Percentiles rank a stretch among this genome's conserved stretches.
Evolutionary conservation across 1,140 invertebrate genomes (phyloP).

Genomic region (Zaprionus vittiger): DNA sequence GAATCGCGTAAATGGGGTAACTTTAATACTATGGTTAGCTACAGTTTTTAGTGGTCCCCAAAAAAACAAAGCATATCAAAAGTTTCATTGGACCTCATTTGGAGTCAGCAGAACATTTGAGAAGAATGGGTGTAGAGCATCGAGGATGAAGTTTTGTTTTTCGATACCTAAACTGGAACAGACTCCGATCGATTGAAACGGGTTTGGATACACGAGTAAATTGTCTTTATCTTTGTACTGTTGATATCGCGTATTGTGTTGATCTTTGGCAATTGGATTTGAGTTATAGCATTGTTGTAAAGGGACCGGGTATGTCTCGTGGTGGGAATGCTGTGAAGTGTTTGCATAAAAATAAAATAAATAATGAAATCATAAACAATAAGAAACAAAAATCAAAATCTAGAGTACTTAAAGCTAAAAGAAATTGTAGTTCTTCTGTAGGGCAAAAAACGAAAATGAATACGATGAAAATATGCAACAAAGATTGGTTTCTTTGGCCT

Average conservation of each 20-base stretch:
- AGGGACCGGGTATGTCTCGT: slow-evolving; percentile 81
- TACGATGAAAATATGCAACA: not conserved
- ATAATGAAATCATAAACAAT: slow-evolving; percentile 43
- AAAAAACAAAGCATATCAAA: slow-evolving; percentile 12
- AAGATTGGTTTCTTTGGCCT: not conserved
- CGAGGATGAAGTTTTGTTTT: slow-evolving; percentile 9
- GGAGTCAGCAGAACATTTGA: slow-evolving; percentile 13
- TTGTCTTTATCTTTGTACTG: slow-evolving; percentile 74
- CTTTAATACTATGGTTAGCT: slow-evolving; percentile 31
- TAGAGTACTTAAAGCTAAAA: slow-evolving; percentile 13
- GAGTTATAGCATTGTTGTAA: slow-evolving; percentile 79
- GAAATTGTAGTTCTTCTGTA: not conserved
- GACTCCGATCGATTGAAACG: slow-evolving; percentile 28
- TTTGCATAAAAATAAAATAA: slow-evolving; percentile 65
- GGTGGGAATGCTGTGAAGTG: slow-evolving; percentile 82
- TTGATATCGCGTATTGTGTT: slow-evolving; percentile 61
- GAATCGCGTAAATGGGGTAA: not conserved
- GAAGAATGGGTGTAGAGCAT: slow-evolving; percentile 16
- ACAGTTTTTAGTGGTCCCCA: slow-evolving; percentile 12
- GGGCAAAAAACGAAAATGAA: not conserved
- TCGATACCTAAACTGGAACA: slow-evolving; percentile 30
- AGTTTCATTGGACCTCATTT: slow-evolving; percentile 29
- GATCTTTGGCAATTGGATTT: slow-evolving; percentile 64
- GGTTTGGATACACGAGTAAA: slow-evolving; percentile 34
- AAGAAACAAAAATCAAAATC: slow-evolving; percentile 39